Percentiles rank a stretch among this genome's conserved stretches.
Conservation (phyloP, 1,140 invertebrate genomes). For the Philotrypesis tridentata region DNA sequence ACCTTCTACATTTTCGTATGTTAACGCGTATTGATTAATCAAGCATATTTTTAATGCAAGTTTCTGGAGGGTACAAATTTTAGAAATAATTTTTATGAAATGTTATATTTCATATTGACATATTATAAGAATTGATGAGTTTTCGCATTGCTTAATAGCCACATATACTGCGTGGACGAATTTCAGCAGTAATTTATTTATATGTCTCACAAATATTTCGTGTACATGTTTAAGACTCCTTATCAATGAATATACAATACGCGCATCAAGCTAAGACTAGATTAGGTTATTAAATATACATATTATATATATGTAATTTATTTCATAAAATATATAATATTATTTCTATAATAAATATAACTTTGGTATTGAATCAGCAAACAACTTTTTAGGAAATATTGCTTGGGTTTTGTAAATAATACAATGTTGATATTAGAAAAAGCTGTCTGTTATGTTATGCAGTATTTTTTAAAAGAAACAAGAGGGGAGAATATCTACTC, state of each 20-base stretch:
- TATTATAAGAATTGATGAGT: constrained; percentile 28
- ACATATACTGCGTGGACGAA: constrained; percentile 1
- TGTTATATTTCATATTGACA: constrained; percentile 45
- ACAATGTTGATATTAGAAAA: constrained; percentile 42
- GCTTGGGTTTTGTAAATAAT: constrained; percentile 46
- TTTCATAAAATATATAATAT: constrained; percentile 32
- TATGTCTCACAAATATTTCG: constrained; percentile 35
- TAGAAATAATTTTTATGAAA: constrained; percentile 40
- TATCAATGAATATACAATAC: constrained; percentile 44
- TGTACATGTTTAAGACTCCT: constrained; percentile 34
- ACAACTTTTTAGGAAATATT: constrained; percentile 28
- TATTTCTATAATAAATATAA: constrained; percentile 25
- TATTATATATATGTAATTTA: constrained; percentile 31
- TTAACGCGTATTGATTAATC: constrained; percentile 17
- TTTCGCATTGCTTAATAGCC: constrained; percentile 32
- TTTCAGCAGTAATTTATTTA: constrained; percentile 46
- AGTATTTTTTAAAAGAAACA: constrained; percentile 44
- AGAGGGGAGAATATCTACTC: constrained; percentile 45
- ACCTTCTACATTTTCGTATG: constrained; percentile 20
- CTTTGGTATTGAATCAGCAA: constrained; percentile 32
- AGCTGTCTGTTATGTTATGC: constrained; percentile 41
- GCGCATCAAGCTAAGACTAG: constrained; percentile 39
- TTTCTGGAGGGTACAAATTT: constrained; percentile 35
- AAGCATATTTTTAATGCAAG: constrained; percentile 38
- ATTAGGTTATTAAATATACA: constrained; percentile 41